Base-by-base conservation (phyloP, 2,113 vertebrate species). In the Vulpes ferrilata region DNA sequence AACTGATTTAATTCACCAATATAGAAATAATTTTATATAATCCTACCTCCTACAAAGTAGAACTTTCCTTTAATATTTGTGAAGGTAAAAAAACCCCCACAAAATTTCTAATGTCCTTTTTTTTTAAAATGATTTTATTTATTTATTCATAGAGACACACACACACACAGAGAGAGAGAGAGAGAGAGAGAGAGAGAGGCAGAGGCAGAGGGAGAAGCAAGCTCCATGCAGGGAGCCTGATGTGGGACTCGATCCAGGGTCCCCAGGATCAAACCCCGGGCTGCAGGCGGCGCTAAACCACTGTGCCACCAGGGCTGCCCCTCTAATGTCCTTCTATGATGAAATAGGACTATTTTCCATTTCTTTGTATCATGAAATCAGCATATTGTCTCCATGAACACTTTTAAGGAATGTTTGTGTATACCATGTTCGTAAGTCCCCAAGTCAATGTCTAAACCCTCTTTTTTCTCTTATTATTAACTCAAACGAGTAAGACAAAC, bases 381-480 rank as follows among this genome's bases (percentile, higher is more conserved):
- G 48, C 22, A 38, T 51, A 76, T 3, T 69, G 30, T 82, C 38
- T 96, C 51, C 11, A n/a, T 16, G 43, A 88, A 84, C 30, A 84
- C 23, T 95, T 94, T 94, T n/a, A 32, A 88, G 82, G 65, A 43
- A 76, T 69, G 8, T 84, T 27, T 90, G 25, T 78, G 32, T 89
- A 79, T 82, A 89, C 1, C 71, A 8, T 23, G 20, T 20, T 67
- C 30, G 25, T 38, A 94, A 94, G 69, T 38, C 43, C 80, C 30
- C 30, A 86, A 82, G 92, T 94, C 65, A 82, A 82, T 10, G 7
- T n/a, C 59, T 79, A 94, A 93, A 85, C 32, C 32, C 11, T 62
- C 19, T 95, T 65, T 94, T 89, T 59, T 84, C 60, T 67, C 43
- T 79, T 81, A 84, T 80, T 35, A n/a, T 25, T 62, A 95, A 97